Percentiles rank a stretch among this genome's conserved stretches.
Evolutionary conservation across 2,888 invertebrate species (phyloP).

Genomic region (Megalurothrips usitatus): DNA sequence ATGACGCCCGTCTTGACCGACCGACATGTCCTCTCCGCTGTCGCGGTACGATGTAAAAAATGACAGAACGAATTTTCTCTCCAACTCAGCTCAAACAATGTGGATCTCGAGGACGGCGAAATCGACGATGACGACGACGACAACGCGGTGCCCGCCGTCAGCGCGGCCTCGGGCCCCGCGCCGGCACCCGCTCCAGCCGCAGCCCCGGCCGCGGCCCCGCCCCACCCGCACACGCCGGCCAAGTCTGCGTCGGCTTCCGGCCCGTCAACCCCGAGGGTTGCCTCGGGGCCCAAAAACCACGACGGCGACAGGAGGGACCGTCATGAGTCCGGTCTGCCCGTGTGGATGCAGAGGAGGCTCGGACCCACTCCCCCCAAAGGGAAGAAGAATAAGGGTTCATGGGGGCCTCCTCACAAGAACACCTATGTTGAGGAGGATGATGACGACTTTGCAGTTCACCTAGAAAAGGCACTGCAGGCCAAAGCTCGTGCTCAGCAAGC

Average conservation of each 20-base stretch:
- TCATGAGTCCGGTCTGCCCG: background rate
- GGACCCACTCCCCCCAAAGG: background rate
- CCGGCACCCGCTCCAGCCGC: constrained; percentile 29
- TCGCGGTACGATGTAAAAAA: too few relatives aligned
- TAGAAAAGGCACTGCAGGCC: constrained; percentile 72
- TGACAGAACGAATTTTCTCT: too few relatives aligned
- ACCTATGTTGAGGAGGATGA: constrained; percentile 43
- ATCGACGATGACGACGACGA: constrained; percentile 67
- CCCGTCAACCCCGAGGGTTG: background rate
- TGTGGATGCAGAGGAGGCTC: background rate
- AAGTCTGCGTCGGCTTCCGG: constrained; percentile 30
- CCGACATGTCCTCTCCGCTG: too few relatives aligned
- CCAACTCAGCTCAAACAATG: constrained; percentile 43
- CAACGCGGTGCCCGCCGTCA: constrained; percentile 43
- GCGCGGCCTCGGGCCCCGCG: constrained; percentile 43
- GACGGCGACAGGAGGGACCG: background rate
- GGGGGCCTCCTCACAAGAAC: background rate
- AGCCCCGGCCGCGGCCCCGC: constrained; percentile 34
- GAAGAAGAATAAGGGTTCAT: constrained; percentile 6
- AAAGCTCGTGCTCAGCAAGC: constrained; percentile 6
- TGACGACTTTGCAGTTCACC: constrained; percentile 68
- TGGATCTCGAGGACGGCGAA: constrained; percentile 83
- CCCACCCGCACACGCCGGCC: constrained; percentile 33
- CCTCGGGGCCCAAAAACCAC: background rate
- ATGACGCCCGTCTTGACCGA: too few relatives aligned